Evolutionary conservation across 1,140 invertebrate genomes (phyloP).

Genomic region (Drosophila hydei): DNA sequence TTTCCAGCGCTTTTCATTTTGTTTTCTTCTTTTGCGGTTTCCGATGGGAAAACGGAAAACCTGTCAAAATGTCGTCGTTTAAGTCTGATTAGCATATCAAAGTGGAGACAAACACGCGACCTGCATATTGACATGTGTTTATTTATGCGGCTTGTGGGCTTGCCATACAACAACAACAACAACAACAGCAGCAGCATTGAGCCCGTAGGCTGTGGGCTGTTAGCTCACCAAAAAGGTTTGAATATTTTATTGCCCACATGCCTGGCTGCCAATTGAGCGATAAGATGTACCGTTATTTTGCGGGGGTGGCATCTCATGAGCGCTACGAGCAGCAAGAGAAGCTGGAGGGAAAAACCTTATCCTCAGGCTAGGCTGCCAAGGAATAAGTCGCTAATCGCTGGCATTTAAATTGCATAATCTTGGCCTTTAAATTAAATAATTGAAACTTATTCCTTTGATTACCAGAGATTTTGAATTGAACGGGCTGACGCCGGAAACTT

Average conservation of each 20-base stretch:
- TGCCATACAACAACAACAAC: conserved; percentile 10
- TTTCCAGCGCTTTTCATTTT: conserved; percentile 6
- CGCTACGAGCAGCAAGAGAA: too few relatives aligned
- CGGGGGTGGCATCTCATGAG: background rate
- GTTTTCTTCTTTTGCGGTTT: conserved; percentile 22
- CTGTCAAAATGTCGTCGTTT: conserved; percentile 78
- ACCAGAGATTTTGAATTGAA: too few relatives aligned
- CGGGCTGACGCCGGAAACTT: too few relatives aligned
- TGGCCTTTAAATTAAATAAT: background rate
- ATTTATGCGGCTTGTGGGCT: conserved; percentile 56
- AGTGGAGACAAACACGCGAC: conserved; percentile 62
- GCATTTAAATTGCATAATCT: background rate
- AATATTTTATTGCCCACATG: conserved; percentile 66
- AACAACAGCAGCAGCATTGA: conserved; percentile 14
- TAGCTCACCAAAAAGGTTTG: conserved; percentile 44
- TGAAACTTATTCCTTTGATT: background rate
- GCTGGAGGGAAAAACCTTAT: conserved; percentile 26
- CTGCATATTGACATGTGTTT: conserved; percentile 76
- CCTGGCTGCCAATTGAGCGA: conserved; percentile 65
- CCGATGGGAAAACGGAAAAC: conserved; percentile 76
- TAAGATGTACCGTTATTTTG: conserved; percentile 40
- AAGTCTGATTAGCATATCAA: conserved; percentile 78
- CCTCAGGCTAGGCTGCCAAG: conserved; percentile 23
- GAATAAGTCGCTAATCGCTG: conserved; percentile 42
- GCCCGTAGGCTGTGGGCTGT: too few relatives aligned